Evolutionary conservation across 2,888 invertebrate genomes (phyloP), one percentile per base, ranked within the genome.

Genomic region (Protodeltote pygarga): DNA sequence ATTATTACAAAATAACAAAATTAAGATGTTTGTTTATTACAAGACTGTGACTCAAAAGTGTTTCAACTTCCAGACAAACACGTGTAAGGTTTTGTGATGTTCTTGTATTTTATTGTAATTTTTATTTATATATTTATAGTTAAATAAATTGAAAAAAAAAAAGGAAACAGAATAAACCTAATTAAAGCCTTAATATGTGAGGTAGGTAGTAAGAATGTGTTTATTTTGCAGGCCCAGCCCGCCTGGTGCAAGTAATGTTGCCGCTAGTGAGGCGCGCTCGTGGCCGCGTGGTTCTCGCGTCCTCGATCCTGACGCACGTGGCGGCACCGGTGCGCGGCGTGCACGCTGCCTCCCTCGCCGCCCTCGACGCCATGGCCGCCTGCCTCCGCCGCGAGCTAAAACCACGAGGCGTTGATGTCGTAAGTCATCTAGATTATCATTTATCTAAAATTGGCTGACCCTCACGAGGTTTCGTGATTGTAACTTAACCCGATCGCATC

Each of bases 271-370:
- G 97, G 27, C 94, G 95, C 35, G 94, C 96, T 3, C 95, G 95
- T 73, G 97, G 97, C 60, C 95, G 97, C 45, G 93, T 97, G 24
- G 94, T 97, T 27, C 94, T 96, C 72, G 94, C 97, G 5, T 95
- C 96, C 25, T 97, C 97, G 40, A 95, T 97, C 64, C 91, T 96
- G 62, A 97, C 96, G 27, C 94, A 95, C 65, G 95, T 97, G 31
- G 95, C 96, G 0, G 95, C 96, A 4, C 96, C 97, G 0, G 95
- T 96, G 25, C 93, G 97, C 34, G 96, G 97, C 13, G 95, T 97
- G 37, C 97, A 97, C 79, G 96, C 96, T 51, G 95, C 96, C 34
- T 93, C 95, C 3, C 92, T 96, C 64, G 95, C 95, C 28, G 97
- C 96, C 0, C 90, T 97, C 5, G 97, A 97, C 80, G 95, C 96